Evolutionary conservation across 2,113 vertebrate species (phyloP).

Genomic region (Rhabdomys dilectus): DNA sequence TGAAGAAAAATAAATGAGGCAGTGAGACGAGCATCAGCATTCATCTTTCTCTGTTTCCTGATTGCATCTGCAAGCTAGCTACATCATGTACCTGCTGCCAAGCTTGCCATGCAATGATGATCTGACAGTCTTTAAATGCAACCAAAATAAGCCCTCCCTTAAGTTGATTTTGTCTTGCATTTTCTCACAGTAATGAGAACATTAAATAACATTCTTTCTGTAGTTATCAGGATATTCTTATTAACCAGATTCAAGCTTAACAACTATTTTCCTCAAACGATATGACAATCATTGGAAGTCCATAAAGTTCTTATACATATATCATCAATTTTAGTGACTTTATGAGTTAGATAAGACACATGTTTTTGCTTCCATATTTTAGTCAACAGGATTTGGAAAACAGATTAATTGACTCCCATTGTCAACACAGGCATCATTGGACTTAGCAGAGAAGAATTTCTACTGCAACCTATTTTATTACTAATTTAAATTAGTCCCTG

Average conservation of each 20-base stretch:
- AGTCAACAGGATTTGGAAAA: constrained; percentile 66
- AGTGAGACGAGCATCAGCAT: background rate
- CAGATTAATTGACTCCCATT: constrained; percentile 64
- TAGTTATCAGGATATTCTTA: constrained; percentile 77
- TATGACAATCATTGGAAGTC: constrained; percentile 68
- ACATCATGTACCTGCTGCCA: background rate
- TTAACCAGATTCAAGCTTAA: constrained; percentile 82
- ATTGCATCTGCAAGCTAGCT: background rate
- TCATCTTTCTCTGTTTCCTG: background rate
- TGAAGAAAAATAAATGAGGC: background rate
- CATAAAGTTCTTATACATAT: constrained; percentile 71
- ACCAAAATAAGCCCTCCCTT: background rate
- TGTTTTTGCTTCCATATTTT: constrained; percentile 77
- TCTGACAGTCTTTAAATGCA: constrained; percentile 69
- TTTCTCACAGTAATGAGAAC: background rate
- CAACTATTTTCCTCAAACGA: constrained; percentile 69
- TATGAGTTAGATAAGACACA: constrained; percentile 77
- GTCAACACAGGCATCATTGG: constrained; percentile 45
- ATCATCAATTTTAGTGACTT: constrained; percentile 77
- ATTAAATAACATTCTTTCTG: background rate
- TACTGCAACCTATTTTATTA: constrained; percentile 34
- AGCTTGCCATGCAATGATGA: too few species aligned
- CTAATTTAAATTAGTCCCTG: constrained; percentile 45
- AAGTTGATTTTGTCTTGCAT: background rate
- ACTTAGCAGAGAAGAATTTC: constrained; percentile 73